Evolutionary conservation across 2,888 invertebrate species (phyloP).

Genomic region (Argyresthia albistria): DNA sequence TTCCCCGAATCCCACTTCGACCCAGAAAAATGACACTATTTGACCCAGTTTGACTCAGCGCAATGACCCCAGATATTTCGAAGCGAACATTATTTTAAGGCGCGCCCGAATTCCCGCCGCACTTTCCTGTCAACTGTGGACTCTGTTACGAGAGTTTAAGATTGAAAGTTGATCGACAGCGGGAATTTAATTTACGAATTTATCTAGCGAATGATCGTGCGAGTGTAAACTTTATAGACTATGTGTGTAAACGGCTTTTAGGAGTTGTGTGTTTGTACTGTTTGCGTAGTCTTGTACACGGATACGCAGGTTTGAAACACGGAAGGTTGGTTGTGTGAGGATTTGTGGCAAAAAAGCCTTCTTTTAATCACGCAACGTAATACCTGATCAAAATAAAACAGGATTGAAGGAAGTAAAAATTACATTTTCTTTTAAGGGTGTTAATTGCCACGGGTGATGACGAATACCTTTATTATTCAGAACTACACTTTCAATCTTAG

Average conservation of each 20-base stretch:
- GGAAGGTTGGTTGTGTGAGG: no score
- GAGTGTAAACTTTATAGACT: slow-evolving; percentile 62
- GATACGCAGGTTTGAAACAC: no score
- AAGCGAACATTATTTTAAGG: slow-evolving; percentile 54
- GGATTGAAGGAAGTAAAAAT: no score
- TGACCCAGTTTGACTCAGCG: slow-evolving; percentile 48
- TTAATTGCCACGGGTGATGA: no score
- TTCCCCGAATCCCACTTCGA: slow-evolving; percentile 35
- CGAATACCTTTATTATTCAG: no score
- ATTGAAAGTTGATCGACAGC: slow-evolving; percentile 22
- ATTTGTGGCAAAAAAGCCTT: no score
- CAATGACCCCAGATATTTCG: slow-evolving; percentile 40
- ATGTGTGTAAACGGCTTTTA: slow-evolving; percentile 46
- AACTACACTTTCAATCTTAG: background rate
- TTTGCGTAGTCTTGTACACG: no score
- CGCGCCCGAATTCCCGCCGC: slow-evolving; percentile 29
- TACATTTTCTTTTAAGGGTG: no score
- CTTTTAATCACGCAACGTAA: no score
- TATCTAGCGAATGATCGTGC: slow-evolving; percentile 63
- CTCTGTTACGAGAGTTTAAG: slow-evolving; percentile 21
- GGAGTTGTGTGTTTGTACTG: background rate
- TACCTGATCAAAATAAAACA: no score
- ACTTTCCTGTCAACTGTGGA: slow-evolving; percentile 21
- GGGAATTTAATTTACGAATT: slow-evolving; percentile 63
- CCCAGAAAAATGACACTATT: slow-evolving; percentile 52